These are phyloP conservation scores for Apamea epomidion DNA, from an alignment of 2,888 invertebrate genomes.

Conservation along the genomic window DNA sequence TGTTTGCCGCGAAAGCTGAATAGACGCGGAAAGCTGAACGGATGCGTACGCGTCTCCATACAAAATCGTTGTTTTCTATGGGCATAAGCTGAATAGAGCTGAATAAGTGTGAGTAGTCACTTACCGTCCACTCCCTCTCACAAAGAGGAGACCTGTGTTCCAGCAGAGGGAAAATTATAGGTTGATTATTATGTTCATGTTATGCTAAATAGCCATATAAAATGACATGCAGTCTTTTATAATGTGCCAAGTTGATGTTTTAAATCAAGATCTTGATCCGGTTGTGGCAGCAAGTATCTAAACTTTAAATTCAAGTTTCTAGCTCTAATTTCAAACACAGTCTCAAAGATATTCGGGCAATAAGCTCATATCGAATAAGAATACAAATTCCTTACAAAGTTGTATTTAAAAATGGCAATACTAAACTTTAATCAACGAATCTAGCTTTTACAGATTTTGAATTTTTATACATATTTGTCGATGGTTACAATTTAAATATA, in stretches of 20 bases:
- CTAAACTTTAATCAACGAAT: conserved; percentile 56
- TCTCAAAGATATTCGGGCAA: background rate
- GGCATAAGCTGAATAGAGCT: too few relatives aligned
- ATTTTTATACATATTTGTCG: conserved; percentile 60
- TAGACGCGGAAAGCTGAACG: too few relatives aligned
- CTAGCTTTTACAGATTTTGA: conserved; percentile 58
- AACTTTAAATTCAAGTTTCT: background rate
- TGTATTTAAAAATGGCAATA: conserved; percentile 48
- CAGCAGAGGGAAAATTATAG: too few relatives aligned
- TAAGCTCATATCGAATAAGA: background rate
- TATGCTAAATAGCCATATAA: background rate
- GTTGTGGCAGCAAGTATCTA: conserved; percentile 31
- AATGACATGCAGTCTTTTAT: background rate
- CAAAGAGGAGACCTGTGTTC: too few relatives aligned
- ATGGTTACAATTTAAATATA: conserved; percentile 38
- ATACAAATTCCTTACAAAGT: background rate
- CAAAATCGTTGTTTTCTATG: too few relatives aligned
- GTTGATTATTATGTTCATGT: too few relatives aligned
- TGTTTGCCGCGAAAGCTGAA: too few relatives aligned
- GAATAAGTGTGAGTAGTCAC: too few relatives aligned
- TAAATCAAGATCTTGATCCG: background rate
- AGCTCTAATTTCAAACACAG: conserved; percentile 14
- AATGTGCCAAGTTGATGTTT: background rate
- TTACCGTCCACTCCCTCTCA: too few relatives aligned
- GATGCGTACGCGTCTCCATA: too few relatives aligned